These are phyloP conservation scores for Macrophya annulata DNA, from an alignment of 2,888 invertebrate genomes.

Conservation along the genomic window DNA sequence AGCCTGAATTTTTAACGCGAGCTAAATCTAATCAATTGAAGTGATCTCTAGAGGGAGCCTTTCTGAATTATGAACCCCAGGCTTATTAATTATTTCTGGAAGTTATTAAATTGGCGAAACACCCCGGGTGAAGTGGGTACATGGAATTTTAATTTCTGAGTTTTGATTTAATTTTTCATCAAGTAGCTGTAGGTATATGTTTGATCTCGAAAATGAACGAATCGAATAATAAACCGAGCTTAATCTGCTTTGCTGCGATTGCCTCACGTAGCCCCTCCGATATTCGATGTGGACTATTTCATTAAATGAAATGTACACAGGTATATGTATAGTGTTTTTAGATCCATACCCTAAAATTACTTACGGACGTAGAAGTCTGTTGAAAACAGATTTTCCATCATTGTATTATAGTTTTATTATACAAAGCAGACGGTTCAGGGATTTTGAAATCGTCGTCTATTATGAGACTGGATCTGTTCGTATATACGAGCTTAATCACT, in stretches of 20 bases:
- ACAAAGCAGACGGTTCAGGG: neutral
- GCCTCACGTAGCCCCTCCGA: neutral
- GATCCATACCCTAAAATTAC: neutral
- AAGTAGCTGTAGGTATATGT: neutral
- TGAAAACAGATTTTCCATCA: neutral
- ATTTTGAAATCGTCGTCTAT: constrained; percentile 1
- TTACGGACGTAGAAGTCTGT: neutral
- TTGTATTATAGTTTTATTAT: neutral
- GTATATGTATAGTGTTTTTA: neutral
- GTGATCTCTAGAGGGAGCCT: neutral
- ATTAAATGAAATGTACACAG: neutral
- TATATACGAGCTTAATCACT: neutral
- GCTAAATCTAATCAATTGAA: constrained; percentile 36
- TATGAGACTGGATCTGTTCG: constrained; percentile 9
- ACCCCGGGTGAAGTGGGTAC: constrained; percentile 6
- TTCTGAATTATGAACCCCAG: constrained; percentile 1
- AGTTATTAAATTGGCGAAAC: constrained; percentile 32
- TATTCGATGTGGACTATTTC: neutral
- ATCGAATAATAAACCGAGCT: constrained; percentile 16
- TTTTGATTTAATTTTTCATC: neutral
- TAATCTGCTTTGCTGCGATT: neutral
- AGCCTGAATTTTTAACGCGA: constrained; percentile 26
- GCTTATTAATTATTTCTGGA: constrained; percentile 30
- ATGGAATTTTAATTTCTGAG: constrained; percentile 22
- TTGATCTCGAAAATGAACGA: constrained; percentile 8